Conservation (phyloP, 2,888 invertebrate species). For the Morpho helenor region DNA sequence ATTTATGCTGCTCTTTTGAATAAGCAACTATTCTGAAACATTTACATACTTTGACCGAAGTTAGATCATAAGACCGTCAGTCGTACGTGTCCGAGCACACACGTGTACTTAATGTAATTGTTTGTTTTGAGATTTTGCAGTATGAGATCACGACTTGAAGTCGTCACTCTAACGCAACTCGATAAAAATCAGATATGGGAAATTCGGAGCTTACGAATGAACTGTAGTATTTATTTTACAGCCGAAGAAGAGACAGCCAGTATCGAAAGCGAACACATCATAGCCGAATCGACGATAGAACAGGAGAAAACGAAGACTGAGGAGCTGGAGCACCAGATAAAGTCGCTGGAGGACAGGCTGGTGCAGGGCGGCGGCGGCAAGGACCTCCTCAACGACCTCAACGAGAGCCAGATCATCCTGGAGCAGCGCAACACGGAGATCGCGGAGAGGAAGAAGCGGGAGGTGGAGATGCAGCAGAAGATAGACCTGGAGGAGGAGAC, state of each 20-base stretch:
- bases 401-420: constrained; percentile 93
- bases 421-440: constrained; percentile 91
- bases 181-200: too few relatives aligned
- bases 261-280: constrained; percentile 69
- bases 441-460: constrained; percentile 92
- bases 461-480: constrained; percentile 95
- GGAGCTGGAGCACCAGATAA: constrained; percentile 87
- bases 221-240: constrained; percentile 30
- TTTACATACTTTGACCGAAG: too few relatives aligned
- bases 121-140: too few relatives aligned
- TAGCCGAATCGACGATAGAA: constrained; percentile 75
- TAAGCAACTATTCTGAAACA: too few relatives aligned
- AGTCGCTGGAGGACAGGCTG: constrained; percentile 94
- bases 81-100: too few relatives aligned
- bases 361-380: constrained; percentile 87
- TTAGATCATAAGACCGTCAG: too few relatives aligned
- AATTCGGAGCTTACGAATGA: background rate
- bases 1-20: too few relatives aligned
- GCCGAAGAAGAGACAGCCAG: constrained; percentile 62
- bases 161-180: too few relatives aligned
- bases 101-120: too few relatives aligned
- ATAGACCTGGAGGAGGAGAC: constrained; percentile 96
- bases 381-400: constrained; percentile 96
- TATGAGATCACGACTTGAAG: too few relatives aligned
- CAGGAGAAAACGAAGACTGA: constrained; percentile 86